Conservation (phyloP, 2,113 vertebrate genomes). For the Plectropomus leopardus region DNA sequence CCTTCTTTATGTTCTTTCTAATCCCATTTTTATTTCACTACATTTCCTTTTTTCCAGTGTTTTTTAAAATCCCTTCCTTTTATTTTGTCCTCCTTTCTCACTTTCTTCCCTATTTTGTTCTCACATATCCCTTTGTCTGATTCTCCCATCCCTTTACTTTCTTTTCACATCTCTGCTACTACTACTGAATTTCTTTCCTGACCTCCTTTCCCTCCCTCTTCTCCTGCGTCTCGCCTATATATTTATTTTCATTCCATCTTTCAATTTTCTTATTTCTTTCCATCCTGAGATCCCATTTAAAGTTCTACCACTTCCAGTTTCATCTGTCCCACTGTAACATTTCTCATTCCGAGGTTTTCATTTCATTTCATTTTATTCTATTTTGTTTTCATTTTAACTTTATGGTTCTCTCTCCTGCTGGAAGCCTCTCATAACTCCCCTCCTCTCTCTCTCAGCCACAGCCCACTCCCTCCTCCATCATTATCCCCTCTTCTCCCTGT, state of each 20-base stretch:
- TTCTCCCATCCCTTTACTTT: background rate
- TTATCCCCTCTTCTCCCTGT: constrained; percentile 43
- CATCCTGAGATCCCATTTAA: too few relatives aligned
- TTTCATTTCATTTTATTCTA: background rate
- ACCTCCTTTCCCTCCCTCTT: background rate
- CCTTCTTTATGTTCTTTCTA: background rate
- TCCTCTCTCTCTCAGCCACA: constrained; percentile 31
- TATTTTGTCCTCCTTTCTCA: background rate
- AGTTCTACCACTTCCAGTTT: too few relatives aligned
- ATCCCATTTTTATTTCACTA: background rate
- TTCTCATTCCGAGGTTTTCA: background rate
- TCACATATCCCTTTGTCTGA: background rate
- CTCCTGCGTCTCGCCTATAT: background rate
- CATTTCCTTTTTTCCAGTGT: too few relatives aligned
- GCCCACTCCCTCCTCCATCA: constrained; percentile 42
- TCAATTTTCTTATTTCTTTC: too few relatives aligned
- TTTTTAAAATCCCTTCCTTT: background rate
- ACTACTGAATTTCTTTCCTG: background rate
- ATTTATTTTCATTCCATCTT: background rate
- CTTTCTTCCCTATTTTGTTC: background rate
- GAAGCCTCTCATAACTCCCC: constrained; percentile 9
- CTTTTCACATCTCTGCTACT: background rate
- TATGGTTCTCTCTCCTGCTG: constrained; percentile 22
- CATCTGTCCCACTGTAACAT: background rate
- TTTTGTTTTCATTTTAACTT: constrained; percentile 27